Evolutionary conservation across 1,140 invertebrate species (phyloP).

Genomic region (Druon quercuslanigerum): DNA sequence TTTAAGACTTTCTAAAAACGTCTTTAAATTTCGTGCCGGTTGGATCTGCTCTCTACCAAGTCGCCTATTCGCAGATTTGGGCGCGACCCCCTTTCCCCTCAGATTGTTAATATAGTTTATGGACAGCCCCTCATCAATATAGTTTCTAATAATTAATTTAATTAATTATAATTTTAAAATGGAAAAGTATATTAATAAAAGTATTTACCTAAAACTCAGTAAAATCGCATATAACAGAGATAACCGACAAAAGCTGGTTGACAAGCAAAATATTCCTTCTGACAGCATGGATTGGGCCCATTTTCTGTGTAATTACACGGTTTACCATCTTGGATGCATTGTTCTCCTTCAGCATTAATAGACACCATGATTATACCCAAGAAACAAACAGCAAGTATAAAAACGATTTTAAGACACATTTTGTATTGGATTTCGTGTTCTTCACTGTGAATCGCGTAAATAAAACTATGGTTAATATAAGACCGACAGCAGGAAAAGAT

Average conservation of each 20-base stretch:
- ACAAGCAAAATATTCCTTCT: background rate
- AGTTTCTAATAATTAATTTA: no score
- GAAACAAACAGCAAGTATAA: background rate
- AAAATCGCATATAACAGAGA: background rate
- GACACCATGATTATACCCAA: background rate
- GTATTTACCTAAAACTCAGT: background rate
- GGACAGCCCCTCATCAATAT: no score
- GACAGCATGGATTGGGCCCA: background rate
- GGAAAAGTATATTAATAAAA: background rate
- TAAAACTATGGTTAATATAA: background rate
- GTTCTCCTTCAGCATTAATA: background rate
- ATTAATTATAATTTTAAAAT: no score
- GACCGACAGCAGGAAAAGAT: no score
- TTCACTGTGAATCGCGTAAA: background rate
- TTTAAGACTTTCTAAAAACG: no score
- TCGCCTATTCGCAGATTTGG: no score
- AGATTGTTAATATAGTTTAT: no score
- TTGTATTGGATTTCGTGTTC: background rate
- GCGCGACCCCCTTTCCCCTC: no score
- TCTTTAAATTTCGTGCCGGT: no score
- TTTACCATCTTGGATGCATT: background rate
- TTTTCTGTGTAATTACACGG: background rate
- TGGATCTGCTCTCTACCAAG: no score
- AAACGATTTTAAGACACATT: background rate
- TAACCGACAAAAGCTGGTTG: slow-evolving; percentile 5